These are phyloP conservation scores for Myanophis thanlyinensis DNA, from an alignment of 2,113 vertebrate species.

Conservation along the genomic window DNA sequence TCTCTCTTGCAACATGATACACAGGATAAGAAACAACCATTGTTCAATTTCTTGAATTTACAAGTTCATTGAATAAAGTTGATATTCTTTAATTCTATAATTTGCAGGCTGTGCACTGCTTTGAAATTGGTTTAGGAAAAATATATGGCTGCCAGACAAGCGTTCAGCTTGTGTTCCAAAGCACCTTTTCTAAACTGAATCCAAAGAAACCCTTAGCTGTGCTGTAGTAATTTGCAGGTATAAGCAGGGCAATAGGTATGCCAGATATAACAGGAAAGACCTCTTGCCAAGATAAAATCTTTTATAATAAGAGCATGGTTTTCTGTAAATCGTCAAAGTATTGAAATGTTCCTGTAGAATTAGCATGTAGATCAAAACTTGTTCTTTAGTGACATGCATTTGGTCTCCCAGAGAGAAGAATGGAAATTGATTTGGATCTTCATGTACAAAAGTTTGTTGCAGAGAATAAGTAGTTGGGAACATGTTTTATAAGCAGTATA, in stretches of 20 bases:
- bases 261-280: background rate
- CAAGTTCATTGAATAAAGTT: background rate
- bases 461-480: background rate
- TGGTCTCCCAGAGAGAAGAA: background rate
- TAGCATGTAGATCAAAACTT: background rate
- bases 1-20: conserved; percentile 26
- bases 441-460: background rate
- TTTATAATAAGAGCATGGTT: background rate
- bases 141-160: background rate
- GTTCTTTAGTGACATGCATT: background rate
- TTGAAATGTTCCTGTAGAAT: background rate
- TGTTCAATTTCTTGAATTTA: background rate
- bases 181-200: background rate
- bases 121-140: background rate
- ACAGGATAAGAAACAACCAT: conserved; percentile 12
- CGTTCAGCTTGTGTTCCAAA: background rate
- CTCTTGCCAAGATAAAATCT: background rate
- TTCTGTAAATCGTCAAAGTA: background rate
- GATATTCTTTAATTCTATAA: background rate
- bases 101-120: background rate
- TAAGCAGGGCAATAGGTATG: background rate
- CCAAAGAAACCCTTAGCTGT: background rate
- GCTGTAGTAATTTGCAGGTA: background rate
- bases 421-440: background rate
- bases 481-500: background rate